Percentiles rank a stretch among this genome's conserved stretches.
Evolutionary conservation across 2,888 invertebrate species (phyloP).

Genomic region (Malacosoma neustria): DNA sequence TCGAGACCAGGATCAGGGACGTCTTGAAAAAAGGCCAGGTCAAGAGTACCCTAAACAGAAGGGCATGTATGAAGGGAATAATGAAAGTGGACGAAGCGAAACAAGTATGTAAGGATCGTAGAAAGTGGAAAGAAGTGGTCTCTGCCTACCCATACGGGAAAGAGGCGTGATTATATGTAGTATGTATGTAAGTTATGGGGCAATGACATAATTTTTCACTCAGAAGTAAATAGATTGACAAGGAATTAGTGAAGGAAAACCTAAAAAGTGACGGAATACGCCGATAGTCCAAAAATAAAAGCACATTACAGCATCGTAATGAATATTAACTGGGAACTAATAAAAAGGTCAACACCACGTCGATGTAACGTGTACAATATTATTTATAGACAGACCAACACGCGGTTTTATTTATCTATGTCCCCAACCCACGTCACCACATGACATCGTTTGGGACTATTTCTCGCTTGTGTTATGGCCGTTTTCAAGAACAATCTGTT

Average conservation of each 20-base stretch:
- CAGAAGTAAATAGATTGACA: too few relatives aligned
- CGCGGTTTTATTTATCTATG: constrained; percentile 49
- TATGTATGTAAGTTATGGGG: too few relatives aligned
- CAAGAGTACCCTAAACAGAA: too few relatives aligned
- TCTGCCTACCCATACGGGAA: too few relatives aligned
- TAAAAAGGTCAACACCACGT: constrained; percentile 43
- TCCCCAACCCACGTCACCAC: constrained; percentile 20
- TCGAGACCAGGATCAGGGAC: too few relatives aligned
- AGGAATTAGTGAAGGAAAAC: neutral
- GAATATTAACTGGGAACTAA: constrained; percentile 27
- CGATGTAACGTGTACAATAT: constrained; percentile 36
- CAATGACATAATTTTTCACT: too few relatives aligned
- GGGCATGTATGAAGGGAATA: too few relatives aligned
- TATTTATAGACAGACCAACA: constrained; percentile 64
- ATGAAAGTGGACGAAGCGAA: too few relatives aligned
- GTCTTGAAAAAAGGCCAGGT: too few relatives aligned
- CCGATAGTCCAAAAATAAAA: neutral
- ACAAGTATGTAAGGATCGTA: too few relatives aligned
- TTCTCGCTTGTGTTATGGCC: neutral
- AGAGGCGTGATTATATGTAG: too few relatives aligned
- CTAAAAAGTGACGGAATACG: neutral
- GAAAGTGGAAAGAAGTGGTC: too few relatives aligned
- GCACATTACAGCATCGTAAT: constrained; percentile 6
- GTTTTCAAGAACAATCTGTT: constrained; percentile 25
- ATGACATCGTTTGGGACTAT: neutral